Conservation (phyloP, 2,113 vertebrate species). For the Melanocharis versteri region DNA sequence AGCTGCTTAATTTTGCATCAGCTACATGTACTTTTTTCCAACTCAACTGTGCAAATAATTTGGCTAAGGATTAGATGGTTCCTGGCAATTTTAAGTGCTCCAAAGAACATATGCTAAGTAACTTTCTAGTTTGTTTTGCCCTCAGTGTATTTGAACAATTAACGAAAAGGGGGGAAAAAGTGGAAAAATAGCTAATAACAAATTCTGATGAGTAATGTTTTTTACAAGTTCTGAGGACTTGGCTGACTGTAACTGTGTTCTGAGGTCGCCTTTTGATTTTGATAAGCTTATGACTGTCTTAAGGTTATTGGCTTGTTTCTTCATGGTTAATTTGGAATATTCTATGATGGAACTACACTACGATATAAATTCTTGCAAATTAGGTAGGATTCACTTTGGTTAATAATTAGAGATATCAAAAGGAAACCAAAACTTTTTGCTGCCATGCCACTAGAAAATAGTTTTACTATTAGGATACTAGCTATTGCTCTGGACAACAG, state of each 20-base stretch:
- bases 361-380: background rate
- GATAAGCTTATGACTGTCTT: background rate
- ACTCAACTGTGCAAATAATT: constrained; percentile 44
- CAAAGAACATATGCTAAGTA: constrained; percentile 42
- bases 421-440: background rate
- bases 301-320: background rate
- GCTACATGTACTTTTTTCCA: constrained; percentile 47
- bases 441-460: background rate
- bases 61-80: constrained; percentile 32
- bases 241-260: background rate
- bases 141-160: background rate
- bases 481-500: background rate
- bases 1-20: constrained; percentile 50
- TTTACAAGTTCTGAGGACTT: background rate
- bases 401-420: background rate
- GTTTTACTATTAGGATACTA: background rate
- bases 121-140: constrained; percentile 30
- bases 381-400: background rate
- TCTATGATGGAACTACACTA: background rate
- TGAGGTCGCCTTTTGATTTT: background rate
- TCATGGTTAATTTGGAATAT: background rate
- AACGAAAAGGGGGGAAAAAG: background rate
- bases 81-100: constrained; percentile 36
- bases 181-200: background rate
- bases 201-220: background rate